Percentiles rank a stretch among this genome's conserved stretches.
These are phyloP conservation scores for Drosophila nannoptera DNA, from an alignment of 1,140 invertebrate species.

Conservation along the genomic window DNA sequence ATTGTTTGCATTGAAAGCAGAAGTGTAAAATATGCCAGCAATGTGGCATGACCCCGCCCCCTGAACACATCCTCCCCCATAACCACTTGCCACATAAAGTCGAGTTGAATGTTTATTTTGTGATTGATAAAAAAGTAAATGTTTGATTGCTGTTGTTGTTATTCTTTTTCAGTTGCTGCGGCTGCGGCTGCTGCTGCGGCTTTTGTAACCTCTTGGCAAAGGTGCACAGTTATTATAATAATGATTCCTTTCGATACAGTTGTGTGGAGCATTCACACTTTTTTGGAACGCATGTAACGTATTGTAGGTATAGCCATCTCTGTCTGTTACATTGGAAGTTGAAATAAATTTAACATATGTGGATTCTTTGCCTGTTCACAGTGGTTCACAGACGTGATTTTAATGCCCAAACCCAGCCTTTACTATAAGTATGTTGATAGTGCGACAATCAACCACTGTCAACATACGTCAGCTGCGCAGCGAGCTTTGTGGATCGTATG, in stretches of 20 bases:
- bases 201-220: conserved; percentile 33
- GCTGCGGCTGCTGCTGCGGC: background rate
- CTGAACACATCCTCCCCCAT: background rate
- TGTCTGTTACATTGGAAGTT: background rate
- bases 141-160: conserved; percentile 51
- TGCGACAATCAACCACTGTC: no score
- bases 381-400: no score
- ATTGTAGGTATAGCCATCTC: background rate
- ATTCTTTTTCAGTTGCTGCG: no score
- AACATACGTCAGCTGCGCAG: no score
- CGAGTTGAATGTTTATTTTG: conserved; percentile 68
- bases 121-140: conserved; percentile 71
- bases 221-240: conserved; percentile 54
- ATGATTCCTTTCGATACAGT: conserved; percentile 11
- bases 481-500: no score
- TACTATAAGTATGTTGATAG: no score
- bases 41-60: conserved; percentile 19
- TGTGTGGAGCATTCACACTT: background rate
- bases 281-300: background rate
- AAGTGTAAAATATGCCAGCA: conserved; percentile 58
- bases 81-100: conserved; percentile 34
- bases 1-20: conserved; percentile 59
- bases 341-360: no score
- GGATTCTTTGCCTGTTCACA: background rate
- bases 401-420: no score